Conservation (phyloP, 2,888 invertebrate genomes). For the Eristalis intricaria region DNA sequence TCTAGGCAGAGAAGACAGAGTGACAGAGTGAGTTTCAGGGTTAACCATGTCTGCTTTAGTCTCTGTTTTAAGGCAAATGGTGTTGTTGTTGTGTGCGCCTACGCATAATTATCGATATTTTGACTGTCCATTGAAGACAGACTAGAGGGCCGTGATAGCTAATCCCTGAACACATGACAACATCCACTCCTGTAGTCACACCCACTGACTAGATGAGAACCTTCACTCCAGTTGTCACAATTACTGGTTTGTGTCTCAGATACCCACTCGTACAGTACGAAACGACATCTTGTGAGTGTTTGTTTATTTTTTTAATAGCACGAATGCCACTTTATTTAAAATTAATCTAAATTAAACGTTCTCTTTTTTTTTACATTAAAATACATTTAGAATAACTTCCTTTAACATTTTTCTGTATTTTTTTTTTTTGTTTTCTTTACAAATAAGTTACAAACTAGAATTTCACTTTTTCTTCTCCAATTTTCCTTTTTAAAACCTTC, state of each 20-base stretch:
- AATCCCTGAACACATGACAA: no score
- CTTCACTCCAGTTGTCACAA: not conserved
- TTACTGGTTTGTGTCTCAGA: not conserved
- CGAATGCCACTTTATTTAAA: slow-evolving; percentile 34
- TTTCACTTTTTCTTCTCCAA: slow-evolving; percentile 37
- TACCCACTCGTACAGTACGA: not conserved
- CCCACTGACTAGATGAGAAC: no score
- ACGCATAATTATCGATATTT: no score
- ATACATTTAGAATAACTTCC: slow-evolving; percentile 8
- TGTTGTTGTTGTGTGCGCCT: no score
- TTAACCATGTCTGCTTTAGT: no score
- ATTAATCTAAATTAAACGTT: slow-evolving; percentile 36
- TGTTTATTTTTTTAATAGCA: slow-evolving; percentile 13
- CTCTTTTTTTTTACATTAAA: slow-evolving; percentile 24
- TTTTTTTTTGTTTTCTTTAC: slow-evolving; percentile 52
- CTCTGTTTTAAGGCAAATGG: no score
- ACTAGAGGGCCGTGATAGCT: no score
- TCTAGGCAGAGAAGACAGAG: no score
- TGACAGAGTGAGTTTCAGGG: no score
- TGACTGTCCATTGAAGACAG: no score
- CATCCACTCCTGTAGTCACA: no score
- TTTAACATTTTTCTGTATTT: slow-evolving; percentile 1
- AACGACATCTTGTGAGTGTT: not conserved
- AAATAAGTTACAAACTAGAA: slow-evolving; percentile 67
- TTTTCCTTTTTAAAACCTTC: not conserved